A percentile compares a stretch with the other conserved stretches of the same genome.
Evolutionary conservation across 2,113 vertebrate genomes (phyloP).

Genomic region (Rallus limicola): DNA sequence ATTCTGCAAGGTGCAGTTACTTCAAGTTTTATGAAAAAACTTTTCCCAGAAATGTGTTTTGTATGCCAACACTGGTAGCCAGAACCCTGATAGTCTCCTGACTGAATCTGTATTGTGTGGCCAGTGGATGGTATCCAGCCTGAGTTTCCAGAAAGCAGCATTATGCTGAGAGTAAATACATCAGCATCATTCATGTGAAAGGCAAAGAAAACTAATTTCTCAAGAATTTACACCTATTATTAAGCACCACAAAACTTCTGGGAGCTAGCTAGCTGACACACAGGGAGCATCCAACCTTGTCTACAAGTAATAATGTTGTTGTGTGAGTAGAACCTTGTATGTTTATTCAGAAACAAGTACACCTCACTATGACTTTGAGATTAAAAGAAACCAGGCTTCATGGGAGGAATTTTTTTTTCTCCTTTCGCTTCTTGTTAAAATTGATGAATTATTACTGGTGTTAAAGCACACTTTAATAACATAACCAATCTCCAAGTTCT

Average conservation of each 20-base stretch:
- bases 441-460: neutral
- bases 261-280: neutral
- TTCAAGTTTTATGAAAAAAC: neutral
- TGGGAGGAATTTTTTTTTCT: neutral
- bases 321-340: neutral
- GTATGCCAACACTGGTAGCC: neutral
- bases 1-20: neutral
- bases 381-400: neutral
- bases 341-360: neutral
- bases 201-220: neutral
- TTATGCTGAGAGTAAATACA: neutral
- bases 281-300: neutral
- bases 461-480: neutral
- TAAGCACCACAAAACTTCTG: neutral
- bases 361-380: neutral
- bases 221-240: neutral
- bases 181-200: neutral
- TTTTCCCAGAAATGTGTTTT: neutral
- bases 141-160: neutral
- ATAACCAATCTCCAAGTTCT: neutral
- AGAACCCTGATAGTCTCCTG: neutral
- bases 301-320: neutral
- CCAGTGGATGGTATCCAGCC: accelerated
- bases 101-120: neutral
- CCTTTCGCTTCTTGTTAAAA: neutral